Conservation (phyloP, 2,888 invertebrate genomes). For the Eilema griseolum region DNA sequence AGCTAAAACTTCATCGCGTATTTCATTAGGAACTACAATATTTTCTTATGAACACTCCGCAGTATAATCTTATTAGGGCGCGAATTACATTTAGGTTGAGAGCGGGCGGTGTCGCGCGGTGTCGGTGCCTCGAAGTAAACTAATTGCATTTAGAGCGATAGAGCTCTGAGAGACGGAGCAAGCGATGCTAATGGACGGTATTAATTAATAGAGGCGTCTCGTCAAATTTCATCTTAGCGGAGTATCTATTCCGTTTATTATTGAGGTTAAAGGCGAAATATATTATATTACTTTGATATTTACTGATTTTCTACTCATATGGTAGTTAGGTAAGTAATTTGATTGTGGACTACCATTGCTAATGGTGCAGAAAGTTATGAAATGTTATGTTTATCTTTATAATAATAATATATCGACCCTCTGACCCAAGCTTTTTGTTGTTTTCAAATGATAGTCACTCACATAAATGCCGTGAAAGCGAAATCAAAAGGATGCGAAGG, state of each 20-base stretch:
- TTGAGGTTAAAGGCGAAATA: slow-evolving; percentile 50
- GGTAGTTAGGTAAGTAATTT: too few relatives aligned
- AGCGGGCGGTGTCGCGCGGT: slow-evolving; percentile 74
- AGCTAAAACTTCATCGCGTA: slow-evolving; percentile 54
- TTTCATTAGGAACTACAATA: slow-evolving; percentile 69
- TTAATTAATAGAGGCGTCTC: slow-evolving; percentile 83
- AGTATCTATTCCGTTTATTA: slow-evolving; percentile 69
- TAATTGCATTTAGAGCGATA: slow-evolving; percentile 83
- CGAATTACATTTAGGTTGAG: slow-evolving; percentile 82
- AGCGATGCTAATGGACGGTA: slow-evolving; percentile 85
- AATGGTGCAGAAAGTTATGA: too few relatives aligned
- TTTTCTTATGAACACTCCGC: slow-evolving; percentile 78
- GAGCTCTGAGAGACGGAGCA: slow-evolving; percentile 75
- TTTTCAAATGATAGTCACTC: too few relatives aligned
- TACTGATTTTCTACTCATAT: not conserved
- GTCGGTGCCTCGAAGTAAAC: slow-evolving; percentile 71
- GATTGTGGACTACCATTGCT: not conserved
- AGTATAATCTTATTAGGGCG: slow-evolving; percentile 76
- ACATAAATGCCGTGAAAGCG: too few relatives aligned
- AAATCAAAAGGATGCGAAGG: too few relatives aligned
- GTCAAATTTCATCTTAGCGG: slow-evolving; percentile 75
- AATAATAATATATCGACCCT: too few relatives aligned
- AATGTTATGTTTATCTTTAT: too few relatives aligned
- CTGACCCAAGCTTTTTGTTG: too few relatives aligned
- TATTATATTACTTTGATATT: slow-evolving; percentile 11